Percentiles rank a stretch among this genome's conserved stretches.
Evolutionary conservation across 2,113 vertebrate genomes (phyloP).

Genomic region (Xyrauchen texanus): DNA sequence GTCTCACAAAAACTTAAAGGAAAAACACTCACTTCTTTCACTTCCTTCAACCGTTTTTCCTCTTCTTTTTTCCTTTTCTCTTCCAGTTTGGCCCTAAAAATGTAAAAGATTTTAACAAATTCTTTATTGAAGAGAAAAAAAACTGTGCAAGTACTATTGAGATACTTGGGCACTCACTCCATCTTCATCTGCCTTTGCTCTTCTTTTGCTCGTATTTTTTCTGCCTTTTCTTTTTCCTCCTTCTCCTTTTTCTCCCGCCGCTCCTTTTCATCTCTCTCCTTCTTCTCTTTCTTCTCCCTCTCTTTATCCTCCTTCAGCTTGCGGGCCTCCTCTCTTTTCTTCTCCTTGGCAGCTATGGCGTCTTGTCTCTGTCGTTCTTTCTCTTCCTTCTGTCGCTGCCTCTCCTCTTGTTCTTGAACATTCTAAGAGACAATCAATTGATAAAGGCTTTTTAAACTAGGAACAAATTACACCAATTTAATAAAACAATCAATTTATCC

Average conservation of each 20-base stretch:
- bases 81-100: conserved; percentile 87
- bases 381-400: conserved; percentile 72
- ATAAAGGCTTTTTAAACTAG: too few relatives aligned
- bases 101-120: too few relatives aligned
- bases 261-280: conserved; percentile 84
- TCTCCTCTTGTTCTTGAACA: conserved; percentile 77
- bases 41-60: conserved; percentile 92
- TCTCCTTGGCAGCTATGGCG: conserved; percentile 72
- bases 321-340: conserved; percentile 73
- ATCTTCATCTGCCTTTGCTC: conserved; percentile 88
- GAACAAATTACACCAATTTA: too few relatives aligned
- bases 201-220: conserved; percentile 85
- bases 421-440: conserved; percentile 48
- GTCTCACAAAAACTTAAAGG: too few relatives aligned
- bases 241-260: conserved; percentile 87
- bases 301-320: conserved; percentile 80
- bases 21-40: conserved; percentile 83
- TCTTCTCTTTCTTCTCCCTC: conserved; percentile 85
- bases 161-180: conserved; percentile 78
- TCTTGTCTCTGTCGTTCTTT: conserved; percentile 71
- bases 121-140: too few relatives aligned
- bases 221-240: conserved; percentile 88
- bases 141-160: neutral
- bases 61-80: conserved; percentile 96
- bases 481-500: too few relatives aligned